phyloP scores from a whole-genome alignment of 2,888 invertebrate species.

The Eupithecia tripunctaria region DNA sequence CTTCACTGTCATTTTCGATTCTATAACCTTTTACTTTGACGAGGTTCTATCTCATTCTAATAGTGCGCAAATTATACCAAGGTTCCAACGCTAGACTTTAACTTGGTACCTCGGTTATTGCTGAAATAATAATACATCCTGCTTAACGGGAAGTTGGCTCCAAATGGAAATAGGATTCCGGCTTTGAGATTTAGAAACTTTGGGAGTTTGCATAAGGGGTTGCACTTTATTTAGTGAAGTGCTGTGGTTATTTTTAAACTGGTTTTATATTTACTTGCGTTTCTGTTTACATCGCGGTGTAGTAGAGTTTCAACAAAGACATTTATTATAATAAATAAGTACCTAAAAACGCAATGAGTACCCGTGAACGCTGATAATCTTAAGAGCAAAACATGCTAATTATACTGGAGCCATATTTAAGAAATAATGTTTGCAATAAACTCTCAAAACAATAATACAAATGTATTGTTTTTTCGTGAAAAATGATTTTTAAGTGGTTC shows the following conservation, averaged over 20 bases:
- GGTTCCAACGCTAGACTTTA: conserved; percentile 42
- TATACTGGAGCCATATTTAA: too few relatives aligned
- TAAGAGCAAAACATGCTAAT: too few relatives aligned
- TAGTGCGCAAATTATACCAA: background rate
- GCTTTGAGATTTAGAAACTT: conserved; percentile 38
- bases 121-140: conserved; percentile 47
- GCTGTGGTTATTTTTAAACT: conserved; percentile 5
- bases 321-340: too few relatives aligned
- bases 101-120: conserved; percentile 43
- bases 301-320: background rate
- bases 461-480: too few relatives aligned
- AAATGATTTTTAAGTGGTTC: too few relatives aligned
- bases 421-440: too few relatives aligned
- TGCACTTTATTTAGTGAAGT: conserved; percentile 16
- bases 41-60: background rate
- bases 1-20: background rate
- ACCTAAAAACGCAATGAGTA: too few relatives aligned
- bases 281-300: background rate
- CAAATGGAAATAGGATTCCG: conserved; percentile 40
- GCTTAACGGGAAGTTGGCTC: conserved; percentile 38
- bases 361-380: too few relatives aligned
- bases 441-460: too few relatives aligned
- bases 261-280: background rate
- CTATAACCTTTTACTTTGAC: background rate
- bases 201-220: conserved; percentile 25